Base-by-base conservation (phyloP, 1,140 invertebrate genomes). In the Neodiprion virginianus region DNA sequence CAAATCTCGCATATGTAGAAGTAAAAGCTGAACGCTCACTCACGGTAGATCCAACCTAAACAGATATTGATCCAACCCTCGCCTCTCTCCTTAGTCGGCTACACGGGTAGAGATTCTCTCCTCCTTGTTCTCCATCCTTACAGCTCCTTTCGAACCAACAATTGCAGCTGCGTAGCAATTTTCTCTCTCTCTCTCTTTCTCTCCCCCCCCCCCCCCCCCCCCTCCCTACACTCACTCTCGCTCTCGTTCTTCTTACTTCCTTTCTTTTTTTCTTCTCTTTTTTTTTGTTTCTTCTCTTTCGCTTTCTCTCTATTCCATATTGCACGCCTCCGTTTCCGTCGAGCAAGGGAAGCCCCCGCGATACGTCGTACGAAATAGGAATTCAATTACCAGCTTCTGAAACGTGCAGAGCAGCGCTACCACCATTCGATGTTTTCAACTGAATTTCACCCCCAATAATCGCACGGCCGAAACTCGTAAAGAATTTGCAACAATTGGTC, bases 21-120 rank as follows among this genome's bases (percentile, higher is more conserved):
- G 28, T 53, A 1, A n/a, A 53, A 53, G 11, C 53, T 61, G 72
- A 78, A 68, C 50, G 71, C 71, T 72, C 76, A 40, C 28, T 78
- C 73, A 76, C 72, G 72, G 76, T 79, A 74, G 70, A 80, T 81
- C 74, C 79, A 82, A 75, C 48, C 72, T 71, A 69, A 71, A 47
- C 72, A 78, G 74, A 74, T 84, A 84, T 82, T 79, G 82, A 82
- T 82, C 76, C 73, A n/a, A 40, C 14, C 14, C 12, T 66, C 67
- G 14, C 21, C 11, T n/a, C 68, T 69, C 47, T 47, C 68, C 47
- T 14, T 61, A 61, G n/a, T 5, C 53, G 28, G 53, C 53, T 61
- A 61, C 53, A 14, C 53, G 53, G 8, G 53, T 21, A 47, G 68
- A 69, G 28, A 69, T 69, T 23, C 21, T 69, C 68, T 23, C 23